phyloP scores from a whole-genome alignment of 2,113 vertebrate species.

The Meles meles region DNA sequence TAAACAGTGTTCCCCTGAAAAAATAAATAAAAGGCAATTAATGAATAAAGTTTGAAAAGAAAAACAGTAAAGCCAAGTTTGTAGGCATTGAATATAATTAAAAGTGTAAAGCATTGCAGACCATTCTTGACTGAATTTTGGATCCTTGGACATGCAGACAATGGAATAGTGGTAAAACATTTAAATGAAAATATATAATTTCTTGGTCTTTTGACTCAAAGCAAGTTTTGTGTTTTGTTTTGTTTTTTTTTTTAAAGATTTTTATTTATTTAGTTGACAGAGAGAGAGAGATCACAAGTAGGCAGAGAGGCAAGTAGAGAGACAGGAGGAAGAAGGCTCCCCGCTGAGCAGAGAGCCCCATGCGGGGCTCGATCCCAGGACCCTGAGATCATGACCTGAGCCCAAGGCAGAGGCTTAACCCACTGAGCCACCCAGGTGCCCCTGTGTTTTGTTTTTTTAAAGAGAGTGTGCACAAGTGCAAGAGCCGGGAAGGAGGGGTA shows the following conservation, averaged over 20 bases:
- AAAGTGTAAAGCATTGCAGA: neutral
- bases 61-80: neutral
- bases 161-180: neutral
- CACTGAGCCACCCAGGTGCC: too few species aligned
- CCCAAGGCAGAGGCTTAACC: too few species aligned
- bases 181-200: conserved; percentile 1
- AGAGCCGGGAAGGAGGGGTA: neutral
- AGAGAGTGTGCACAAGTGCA: neutral
- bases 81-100: neutral
- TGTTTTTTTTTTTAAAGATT: too few species aligned
- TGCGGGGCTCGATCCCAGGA: too few species aligned
- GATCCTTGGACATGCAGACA: neutral
- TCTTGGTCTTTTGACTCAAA: conserved; percentile 9
- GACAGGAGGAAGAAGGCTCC: too few species aligned
- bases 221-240: neutral
- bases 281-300: too few species aligned
- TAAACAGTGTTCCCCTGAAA: conserved; percentile 65
- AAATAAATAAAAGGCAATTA: conserved; percentile 34
- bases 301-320: too few species aligned
- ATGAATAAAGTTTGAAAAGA: neutral
- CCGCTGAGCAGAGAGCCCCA: too few species aligned
- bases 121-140: neutral
- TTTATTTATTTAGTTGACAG: too few species aligned
- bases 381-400: too few species aligned
- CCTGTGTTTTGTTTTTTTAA: neutral